Conservation (phyloP, 2,888 invertebrate species). For the Dynastes tityus region DNA sequence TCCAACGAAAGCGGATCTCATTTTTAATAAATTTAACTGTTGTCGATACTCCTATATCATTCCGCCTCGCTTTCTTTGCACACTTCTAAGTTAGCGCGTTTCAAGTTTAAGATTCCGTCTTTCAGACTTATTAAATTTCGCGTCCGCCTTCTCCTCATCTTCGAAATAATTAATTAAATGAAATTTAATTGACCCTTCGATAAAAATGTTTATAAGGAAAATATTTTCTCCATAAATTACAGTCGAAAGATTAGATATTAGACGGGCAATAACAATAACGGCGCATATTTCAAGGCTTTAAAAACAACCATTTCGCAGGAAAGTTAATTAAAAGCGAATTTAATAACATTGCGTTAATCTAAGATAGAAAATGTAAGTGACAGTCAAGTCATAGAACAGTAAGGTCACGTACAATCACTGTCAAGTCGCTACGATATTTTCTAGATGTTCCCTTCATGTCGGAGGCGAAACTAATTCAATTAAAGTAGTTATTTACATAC, state of each 20-base stretch:
- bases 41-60: constrained; percentile 10
- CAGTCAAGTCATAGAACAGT: no score
- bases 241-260: neutral
- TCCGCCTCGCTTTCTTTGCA: neutral
- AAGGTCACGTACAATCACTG: no score
- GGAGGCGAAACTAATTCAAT: no score
- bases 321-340: neutral
- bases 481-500: no score
- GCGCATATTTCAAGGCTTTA: neutral
- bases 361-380: no score
- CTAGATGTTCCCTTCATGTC: no score
- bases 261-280: neutral
- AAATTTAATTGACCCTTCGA: constrained; percentile 7
- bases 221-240: neutral
- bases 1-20: constrained; percentile 14
- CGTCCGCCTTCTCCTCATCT: neutral
- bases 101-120: constrained; percentile 10
- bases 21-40: constrained; percentile 27
- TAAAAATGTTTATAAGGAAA: constrained; percentile 15
- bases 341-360: neutral
- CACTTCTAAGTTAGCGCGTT: constrained; percentile 2
- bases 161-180: constrained; percentile 13
- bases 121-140: constrained; percentile 10
- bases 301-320: neutral
- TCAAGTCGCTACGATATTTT: no score